These are phyloP conservation scores for Eubucco bourcierii DNA, from an alignment of 2,113 vertebrate species.

Conservation along the genomic window DNA sequence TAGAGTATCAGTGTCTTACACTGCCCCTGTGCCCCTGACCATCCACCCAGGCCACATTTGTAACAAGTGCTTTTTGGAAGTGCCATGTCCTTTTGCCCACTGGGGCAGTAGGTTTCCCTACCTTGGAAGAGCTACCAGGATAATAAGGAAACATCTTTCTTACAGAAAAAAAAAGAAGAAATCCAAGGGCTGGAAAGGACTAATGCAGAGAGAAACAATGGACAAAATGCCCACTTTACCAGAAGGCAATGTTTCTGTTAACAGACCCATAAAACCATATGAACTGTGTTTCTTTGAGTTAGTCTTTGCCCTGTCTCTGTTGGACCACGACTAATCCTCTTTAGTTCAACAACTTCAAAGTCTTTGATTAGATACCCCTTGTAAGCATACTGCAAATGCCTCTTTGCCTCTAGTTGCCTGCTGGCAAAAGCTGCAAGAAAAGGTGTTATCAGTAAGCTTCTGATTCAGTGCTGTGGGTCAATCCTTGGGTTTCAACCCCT, in stretches of 20 bases:
- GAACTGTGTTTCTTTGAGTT: conserved; percentile 41
- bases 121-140: neutral
- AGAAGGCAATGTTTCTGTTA: conserved; percentile 34
- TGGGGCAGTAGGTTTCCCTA: neutral
- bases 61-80: neutral
- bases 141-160: conserved; percentile 10
- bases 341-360: conserved; percentile 58
- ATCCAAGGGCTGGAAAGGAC: conserved; percentile 16
- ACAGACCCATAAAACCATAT: conserved; percentile 28
- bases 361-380: conserved; percentile 9
- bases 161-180: neutral
- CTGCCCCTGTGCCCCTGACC: neutral
- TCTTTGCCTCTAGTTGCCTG: neutral
- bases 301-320: conserved; percentile 26
- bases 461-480: neutral
- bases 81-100: neutral
- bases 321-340: conserved; percentile 61
- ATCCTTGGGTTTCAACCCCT: neutral
- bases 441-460: neutral
- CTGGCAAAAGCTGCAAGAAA: conserved; percentile 26
- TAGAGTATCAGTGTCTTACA: neutral
- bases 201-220: conserved; percentile 18
- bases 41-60: neutral
- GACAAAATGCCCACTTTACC: neutral
- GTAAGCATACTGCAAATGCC: neutral